phyloP scores from a whole-genome alignment of 2,113 vertebrate species.

The Theristicus caerulescens region DNA sequence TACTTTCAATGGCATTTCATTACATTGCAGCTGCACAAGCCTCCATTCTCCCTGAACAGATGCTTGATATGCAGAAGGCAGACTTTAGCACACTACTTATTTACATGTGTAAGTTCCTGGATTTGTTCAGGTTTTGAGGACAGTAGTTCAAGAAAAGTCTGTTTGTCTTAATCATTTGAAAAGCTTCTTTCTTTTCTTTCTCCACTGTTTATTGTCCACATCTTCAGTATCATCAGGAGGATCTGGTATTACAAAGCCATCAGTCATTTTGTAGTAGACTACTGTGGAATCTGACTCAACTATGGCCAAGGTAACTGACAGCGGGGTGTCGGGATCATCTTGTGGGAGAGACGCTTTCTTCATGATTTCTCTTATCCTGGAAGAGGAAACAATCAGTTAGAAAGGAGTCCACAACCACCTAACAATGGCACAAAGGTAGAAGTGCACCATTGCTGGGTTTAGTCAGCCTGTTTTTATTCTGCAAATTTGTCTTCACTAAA shows the following conservation, averaged over 20 bases:
- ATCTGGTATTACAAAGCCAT: slow-evolving; percentile 90
- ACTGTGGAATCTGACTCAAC: slow-evolving; percentile 93
- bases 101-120: not conserved
- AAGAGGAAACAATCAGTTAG: not conserved
- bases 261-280: slow-evolving; percentile 91
- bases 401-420: not conserved
- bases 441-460: not conserved
- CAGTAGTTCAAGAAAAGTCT: not conserved
- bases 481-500: not conserved
- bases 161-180: slow-evolving; percentile 22
- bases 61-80: not conserved
- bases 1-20: not conserved
- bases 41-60: not conserved
- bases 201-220: slow-evolving; percentile 53
- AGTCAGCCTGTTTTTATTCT: not conserved
- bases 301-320: slow-evolving; percentile 82
- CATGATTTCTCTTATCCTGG: slow-evolving; percentile 76
- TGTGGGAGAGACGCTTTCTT: slow-evolving; percentile 58
- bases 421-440: not conserved
- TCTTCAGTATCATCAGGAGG: slow-evolving; percentile 76
- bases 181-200: slow-evolving; percentile 62
- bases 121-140: slow-evolving; percentile 19
- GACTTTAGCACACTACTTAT: not conserved
- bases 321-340: slow-evolving; percentile 34
- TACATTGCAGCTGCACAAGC: not conserved